A percentile compares a stretch with the other conserved stretches of the same genome.
Evolutionary conservation across 2,113 vertebrate genomes (phyloP).

Genomic region (Microcebus ravelobensis): DNA sequence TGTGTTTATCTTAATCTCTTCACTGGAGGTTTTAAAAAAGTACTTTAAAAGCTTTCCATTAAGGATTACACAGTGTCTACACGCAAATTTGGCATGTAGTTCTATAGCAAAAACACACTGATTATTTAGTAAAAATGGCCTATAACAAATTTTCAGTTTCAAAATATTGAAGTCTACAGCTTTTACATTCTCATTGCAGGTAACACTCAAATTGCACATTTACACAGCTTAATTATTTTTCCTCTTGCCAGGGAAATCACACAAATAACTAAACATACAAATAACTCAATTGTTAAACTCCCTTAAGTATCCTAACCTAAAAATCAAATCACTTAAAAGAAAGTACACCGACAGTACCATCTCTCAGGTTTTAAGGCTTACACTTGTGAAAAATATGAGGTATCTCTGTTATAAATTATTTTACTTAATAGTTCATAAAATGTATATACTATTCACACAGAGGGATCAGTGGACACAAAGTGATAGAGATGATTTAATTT

Average conservation of each 20-base stretch:
- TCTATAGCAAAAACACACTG: not conserved
- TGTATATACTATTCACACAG: slow-evolving; percentile 25
- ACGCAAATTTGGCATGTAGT: not conserved
- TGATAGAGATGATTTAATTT: slow-evolving; percentile 31
- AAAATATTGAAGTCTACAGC: slow-evolving; percentile 4
- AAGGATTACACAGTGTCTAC: not conserved
- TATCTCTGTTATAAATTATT: slow-evolving; percentile 6
- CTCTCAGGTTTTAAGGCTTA: slow-evolving; percentile 31
- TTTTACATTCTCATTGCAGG: slow-evolving; percentile 2
- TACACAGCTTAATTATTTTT: slow-evolving; percentile 28
- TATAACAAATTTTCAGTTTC: slow-evolving; percentile 37
- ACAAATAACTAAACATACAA: not conserved
- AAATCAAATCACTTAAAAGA: slow-evolving; percentile 36
- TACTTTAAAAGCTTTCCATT: slow-evolving; percentile 32
- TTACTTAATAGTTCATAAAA: slow-evolving; percentile 33
- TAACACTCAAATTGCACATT: slow-evolving; percentile 2
- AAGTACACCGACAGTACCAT: not conserved
- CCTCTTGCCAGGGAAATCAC: slow-evolving; percentile 10
- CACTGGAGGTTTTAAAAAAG: not conserved
- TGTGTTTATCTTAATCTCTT: slow-evolving; percentile 37
- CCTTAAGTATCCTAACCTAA: slow-evolving; percentile 32
- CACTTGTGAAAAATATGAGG: not conserved
- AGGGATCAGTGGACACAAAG: not conserved
- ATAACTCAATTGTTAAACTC: slow-evolving; percentile 32
- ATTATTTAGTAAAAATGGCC: slow-evolving; percentile 43